Conservation (phyloP, 2,888 invertebrate species). For the Himalopsyche japonica region DNA sequence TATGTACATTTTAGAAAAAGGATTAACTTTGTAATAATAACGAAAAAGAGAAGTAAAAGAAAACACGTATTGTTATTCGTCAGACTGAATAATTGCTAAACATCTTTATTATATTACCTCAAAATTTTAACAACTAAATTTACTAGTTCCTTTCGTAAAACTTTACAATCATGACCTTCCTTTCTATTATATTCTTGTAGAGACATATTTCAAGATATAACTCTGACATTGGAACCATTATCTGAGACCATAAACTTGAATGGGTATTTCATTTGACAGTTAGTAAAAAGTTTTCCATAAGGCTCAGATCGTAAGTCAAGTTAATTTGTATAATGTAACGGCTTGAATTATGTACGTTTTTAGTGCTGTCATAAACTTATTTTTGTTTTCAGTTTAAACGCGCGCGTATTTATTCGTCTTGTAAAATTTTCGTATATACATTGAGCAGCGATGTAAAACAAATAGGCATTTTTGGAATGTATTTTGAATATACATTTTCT, state of each 20-base stretch:
- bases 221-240: neutral
- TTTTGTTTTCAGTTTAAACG: neutral
- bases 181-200: neutral
- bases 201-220: neutral
- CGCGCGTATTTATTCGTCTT: neutral
- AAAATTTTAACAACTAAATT: too few species aligned
- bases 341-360: neutral
- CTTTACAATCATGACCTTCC: neutral
- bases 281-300: neutral
- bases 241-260: neutral
- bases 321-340: neutral
- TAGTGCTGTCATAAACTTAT: neutral
- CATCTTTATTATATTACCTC: too few species aligned
- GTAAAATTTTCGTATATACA: neutral
- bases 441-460: neutral
- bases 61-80: too few species aligned
- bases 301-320: neutral
- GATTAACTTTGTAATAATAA: too few species aligned
- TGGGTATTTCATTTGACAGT: neutral
- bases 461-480: too few species aligned
- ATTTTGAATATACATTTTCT: too few species aligned
- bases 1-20: too few species aligned
- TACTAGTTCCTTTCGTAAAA: too few species aligned
- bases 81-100: too few species aligned
- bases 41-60: too few species aligned